Evolutionary conservation across 2,888 invertebrate species (phyloP), one percentile per base, ranked within the genome.

Genomic region (Electrophaes corylata): DNA sequence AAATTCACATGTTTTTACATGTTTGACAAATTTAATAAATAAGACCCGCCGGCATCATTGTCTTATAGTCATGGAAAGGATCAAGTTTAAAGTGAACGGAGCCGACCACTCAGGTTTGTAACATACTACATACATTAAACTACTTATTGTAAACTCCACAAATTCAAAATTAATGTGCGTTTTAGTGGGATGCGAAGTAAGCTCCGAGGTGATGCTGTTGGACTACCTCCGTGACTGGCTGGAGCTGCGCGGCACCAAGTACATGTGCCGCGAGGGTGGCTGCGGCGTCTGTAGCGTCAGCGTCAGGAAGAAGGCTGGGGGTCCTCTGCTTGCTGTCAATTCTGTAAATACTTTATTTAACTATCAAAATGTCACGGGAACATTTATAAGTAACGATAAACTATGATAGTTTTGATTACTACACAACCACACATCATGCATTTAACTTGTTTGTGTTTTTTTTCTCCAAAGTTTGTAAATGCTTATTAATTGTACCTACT

Each of bases 261-360:
- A 86, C 57, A 94, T 94, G 94, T 95, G 95, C 63, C 85, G 88
- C n/a, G 94, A 95, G 75, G 95, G 94, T 0, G 95, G 95, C 14
- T 95, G 95, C 70, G 95, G 95, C 0, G 92, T 92, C 2, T 95
- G 95, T 70, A 81, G 93, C 19, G 93, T 93, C 18, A 75, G 84
- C 6, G 92, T 80, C 73, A 67, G 79, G 81, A 54, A 75, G 63
- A 37, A 76, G 72, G 51, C 76, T 66, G 65, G 74, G 53, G 60
- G 75, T 68, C 39, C 76, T 65, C 52, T 87, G 76, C 8, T 86
- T 81, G 90, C 94, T 6, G 93, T 95, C 1, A 95, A 95, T 77
- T 94, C 95, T 44, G 95, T 95, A 82, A n/a, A n/a, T n/a, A n/a
- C n/a, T n/a, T n/a, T n/a, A n/a, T n/a, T n/a, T n/a, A n/a, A n/a